A percentile compares a stretch with the other conserved stretches of the same genome.
Conservation (phyloP, 2,888 invertebrate genomes). For the Chaetogeoica ovagalla region DNA sequence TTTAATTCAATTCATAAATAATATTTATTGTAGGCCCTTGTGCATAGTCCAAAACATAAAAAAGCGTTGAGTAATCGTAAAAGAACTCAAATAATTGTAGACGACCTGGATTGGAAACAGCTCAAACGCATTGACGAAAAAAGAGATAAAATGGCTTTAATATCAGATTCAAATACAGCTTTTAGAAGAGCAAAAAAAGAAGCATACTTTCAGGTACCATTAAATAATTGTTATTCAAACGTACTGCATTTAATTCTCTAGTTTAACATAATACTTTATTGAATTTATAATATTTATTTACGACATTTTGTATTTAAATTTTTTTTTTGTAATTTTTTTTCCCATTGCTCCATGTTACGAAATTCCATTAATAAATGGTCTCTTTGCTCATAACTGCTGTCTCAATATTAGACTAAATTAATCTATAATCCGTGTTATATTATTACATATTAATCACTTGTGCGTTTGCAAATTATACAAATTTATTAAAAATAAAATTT, state of each 20-base stretch:
- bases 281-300: too few relatives aligned
- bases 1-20: neutral
- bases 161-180: slow-evolving; percentile 79
- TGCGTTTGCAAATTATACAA: too few relatives aligned
- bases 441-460: too few relatives aligned
- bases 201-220: slow-evolving; percentile 76
- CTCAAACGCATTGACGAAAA: slow-evolving; percentile 81
- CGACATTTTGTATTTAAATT: neutral
- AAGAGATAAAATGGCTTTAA: slow-evolving; percentile 76
- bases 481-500: too few relatives aligned
- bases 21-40: slow-evolving; percentile 67
- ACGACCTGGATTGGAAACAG: slow-evolving; percentile 81
- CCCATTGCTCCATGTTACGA: too few relatives aligned
- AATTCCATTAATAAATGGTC: too few relatives aligned
- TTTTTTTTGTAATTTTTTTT: neutral
- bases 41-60: slow-evolving; percentile 79
- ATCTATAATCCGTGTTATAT: too few relatives aligned
- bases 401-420: too few relatives aligned
- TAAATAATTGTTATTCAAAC: neutral
- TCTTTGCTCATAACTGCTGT: too few relatives aligned
- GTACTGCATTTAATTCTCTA: too few relatives aligned
- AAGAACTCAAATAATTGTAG: slow-evolving; percentile 84
- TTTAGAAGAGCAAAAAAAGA: slow-evolving; percentile 88
- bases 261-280: too few relatives aligned
- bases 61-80: slow-evolving; percentile 79